Base-by-base conservation (phyloP, 1,140 invertebrate genomes). In the Asbolus verrucosus region DNA sequence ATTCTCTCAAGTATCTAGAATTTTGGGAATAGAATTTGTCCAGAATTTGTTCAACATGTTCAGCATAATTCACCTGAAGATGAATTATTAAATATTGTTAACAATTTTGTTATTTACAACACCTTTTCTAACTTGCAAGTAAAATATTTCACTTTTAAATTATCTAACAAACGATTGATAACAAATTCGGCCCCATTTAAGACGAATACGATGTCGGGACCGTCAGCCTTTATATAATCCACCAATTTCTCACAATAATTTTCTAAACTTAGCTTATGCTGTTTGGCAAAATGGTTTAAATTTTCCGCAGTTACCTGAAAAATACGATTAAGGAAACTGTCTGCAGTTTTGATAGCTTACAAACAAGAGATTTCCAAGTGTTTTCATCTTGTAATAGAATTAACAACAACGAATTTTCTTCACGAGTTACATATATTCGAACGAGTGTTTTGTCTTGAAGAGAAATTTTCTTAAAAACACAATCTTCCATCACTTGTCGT, bases 111-210 rank as follows among this genome's bases (percentile, higher is more conserved):
- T 8, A 27, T 27, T 27, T 27, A 8, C 3, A 0, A 63, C 30
- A 69, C 67, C 18, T 69, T n/a, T n/a, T 43, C 21, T 15, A 69
- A 16, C 30, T 69, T 61, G 18, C 19, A 62, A 6, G 21, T 16
- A 15, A 70, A 65, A 59, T 21, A 70, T 59, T 65, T 65, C 16
- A 50, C 41, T 59, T 65, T 38, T 8, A 70, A 21, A 6, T 30
- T 39, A 3, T 65, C 19, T 16, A 62, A 16, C 5, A 69, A 19
- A 16, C 39, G 33, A 36, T 70, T 31, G 0, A 70, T 65, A 27
- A 30, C 24, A 65, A 70, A 70, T 38, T 30, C 31, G 9, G 36
- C 21, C 6, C 54, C 18, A 8, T 50, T 60, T n/a, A 70, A 70
- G 2, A 11, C 15, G 4, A 65, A 50, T n/a, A 18, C 59, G 15